Percentiles rank a stretch among this genome's conserved stretches.
phyloP scores from a whole-genome alignment of 2,113 vertebrate species.

The Isurus oxyrinchus region DNA sequence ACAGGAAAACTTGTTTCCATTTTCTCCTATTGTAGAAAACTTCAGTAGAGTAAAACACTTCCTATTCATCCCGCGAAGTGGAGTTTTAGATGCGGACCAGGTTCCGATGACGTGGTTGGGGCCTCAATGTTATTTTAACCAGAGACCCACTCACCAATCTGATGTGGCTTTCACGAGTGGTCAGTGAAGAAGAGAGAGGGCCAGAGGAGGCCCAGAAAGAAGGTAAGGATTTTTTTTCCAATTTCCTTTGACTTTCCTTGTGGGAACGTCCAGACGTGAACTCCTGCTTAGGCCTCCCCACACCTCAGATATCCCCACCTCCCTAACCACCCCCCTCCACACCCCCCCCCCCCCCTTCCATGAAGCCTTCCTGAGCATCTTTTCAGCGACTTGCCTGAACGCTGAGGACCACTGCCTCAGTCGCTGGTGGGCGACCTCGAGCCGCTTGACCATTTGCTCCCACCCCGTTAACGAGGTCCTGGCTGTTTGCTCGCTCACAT shows the following conservation, averaged over 20 bases:
- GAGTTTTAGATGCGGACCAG: neutral
- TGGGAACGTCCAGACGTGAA: neutral
- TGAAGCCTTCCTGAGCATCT: neutral
- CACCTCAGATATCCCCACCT: neutral
- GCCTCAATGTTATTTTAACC: neutral
- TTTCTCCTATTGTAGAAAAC: neutral
- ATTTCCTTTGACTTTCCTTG: neutral
- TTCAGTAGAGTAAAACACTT: neutral
- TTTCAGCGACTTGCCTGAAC: neutral
- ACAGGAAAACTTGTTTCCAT: neutral
- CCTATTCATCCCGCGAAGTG: neutral
- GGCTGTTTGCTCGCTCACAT: no score
- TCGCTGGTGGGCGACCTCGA: neutral
- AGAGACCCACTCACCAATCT: no score
- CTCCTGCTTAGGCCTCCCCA: neutral
- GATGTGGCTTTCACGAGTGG: no score
- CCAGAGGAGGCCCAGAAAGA: neutral
- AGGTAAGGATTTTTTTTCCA: neutral
- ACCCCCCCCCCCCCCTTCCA: neutral
- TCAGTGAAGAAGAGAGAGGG: neutral
- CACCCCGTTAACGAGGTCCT: no score
- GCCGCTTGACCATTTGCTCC: no score
- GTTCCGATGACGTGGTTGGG: neutral
- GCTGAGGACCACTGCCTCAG: neutral
- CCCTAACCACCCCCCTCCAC: neutral